phyloP scores from a whole-genome alignment of 1,140 invertebrate species.

The Hycleus phaleratus region DNA sequence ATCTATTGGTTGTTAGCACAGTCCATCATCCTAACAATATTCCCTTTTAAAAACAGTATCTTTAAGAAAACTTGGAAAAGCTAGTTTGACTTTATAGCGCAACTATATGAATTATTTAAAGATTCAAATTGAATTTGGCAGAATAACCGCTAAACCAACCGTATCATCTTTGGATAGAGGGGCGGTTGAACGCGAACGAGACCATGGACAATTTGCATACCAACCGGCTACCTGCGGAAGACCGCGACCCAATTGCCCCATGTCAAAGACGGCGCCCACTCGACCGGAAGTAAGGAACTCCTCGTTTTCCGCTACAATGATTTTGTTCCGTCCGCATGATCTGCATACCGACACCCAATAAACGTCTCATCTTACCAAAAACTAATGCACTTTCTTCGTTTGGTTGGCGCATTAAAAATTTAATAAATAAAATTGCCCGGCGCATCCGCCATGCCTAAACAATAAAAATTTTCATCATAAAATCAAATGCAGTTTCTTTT shows the following conservation, averaged over 20 bases:
- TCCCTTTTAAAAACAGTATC: not conserved
- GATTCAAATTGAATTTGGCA: no score
- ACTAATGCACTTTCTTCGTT: not conserved
- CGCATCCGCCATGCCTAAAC: no score
- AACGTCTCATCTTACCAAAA: conserved; percentile 1
- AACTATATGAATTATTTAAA: no score
- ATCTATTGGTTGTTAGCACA: conserved; percentile 36
- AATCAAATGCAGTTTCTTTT: no score
- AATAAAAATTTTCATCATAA: no score
- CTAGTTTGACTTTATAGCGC: no score
- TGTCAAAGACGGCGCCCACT: conserved; percentile 15
- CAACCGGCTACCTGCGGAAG: conserved; percentile 17
- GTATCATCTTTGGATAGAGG: no score
- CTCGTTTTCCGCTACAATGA: conserved; percentile 15
- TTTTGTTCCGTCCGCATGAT: conserved; percentile 17
- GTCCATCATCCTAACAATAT: conserved; percentile 16
- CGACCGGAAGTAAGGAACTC: conserved; percentile 21
- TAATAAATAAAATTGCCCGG: no score
- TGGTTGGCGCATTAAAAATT: no score
- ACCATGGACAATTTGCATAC: conserved; percentile 16
- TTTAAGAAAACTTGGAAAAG: no score
- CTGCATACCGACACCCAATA: conserved; percentile 14
- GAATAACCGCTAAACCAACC: no score
- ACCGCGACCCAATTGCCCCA: conserved; percentile 17
- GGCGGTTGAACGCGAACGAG: not conserved